Percentiles rank a stretch among this genome's conserved stretches.
phyloP scores from a whole-genome alignment of 2,797 vertebrate species.

The Hippocampus kuda region DNA sequence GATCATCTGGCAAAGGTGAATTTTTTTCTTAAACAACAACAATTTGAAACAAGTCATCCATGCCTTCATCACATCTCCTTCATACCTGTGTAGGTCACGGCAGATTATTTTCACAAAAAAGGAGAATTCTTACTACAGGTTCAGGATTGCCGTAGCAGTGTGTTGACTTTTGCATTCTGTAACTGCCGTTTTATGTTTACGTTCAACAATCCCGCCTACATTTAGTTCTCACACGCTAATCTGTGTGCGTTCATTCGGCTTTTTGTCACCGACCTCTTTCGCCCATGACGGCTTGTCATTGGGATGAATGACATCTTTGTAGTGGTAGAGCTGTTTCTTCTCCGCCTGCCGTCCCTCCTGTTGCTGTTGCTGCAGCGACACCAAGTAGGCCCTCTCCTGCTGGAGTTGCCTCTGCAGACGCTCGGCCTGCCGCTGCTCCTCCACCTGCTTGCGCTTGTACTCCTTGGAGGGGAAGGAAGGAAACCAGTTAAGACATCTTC shows the following conservation, averaged over 20 bases:
- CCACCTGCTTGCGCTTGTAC: conserved; percentile 93
- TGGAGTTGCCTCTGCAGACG: conserved; percentile 90
- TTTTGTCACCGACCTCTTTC: conserved; percentile 74
- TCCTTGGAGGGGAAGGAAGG: conserved; percentile 62
- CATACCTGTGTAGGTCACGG: too few relatives aligned
- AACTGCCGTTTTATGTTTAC: background rate
- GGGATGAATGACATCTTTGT: conserved; percentile 83
- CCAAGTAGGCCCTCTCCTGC: conserved; percentile 87
- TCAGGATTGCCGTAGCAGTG: background rate
- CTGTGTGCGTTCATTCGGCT: background rate
- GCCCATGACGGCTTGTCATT: conserved; percentile 92
- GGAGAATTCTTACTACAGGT: too few relatives aligned
- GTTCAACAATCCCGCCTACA: background rate
- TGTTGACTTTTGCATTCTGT: background rate
- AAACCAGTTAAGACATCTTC: background rate
- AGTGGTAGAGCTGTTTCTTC: conserved; percentile 91
- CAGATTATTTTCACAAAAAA: too few relatives aligned
- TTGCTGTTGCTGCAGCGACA: conserved; percentile 78
- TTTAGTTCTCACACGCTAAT: background rate
- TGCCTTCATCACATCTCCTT: too few relatives aligned
- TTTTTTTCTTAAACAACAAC: too few relatives aligned
- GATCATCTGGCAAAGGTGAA: too few relatives aligned
- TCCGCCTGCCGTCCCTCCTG: conserved; percentile 79
- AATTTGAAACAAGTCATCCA: too few relatives aligned
- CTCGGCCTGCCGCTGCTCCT: conserved; percentile 94